Evolutionary conservation across 2,797 vertebrate genomes (phyloP), one percentile per base, ranked within the genome.

Genomic region (Lophius americanus): DNA sequence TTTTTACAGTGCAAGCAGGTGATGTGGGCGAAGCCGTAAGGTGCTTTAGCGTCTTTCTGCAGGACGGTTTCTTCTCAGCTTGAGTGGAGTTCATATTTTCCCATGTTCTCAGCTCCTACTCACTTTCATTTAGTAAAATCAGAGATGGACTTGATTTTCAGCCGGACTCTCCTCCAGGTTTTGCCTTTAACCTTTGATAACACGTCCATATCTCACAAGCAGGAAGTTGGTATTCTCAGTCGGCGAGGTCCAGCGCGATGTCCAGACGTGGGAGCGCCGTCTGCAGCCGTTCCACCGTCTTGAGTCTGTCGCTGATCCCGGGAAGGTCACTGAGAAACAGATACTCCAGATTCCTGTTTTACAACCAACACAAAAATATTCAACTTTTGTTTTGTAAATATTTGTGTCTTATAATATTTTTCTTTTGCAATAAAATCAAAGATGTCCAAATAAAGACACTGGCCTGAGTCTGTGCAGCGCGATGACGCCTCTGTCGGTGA

Each of bases 261-360:
- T 94, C 81, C 68, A 98, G 89, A 14, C 88, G 91, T 2, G 97
- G 95, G 61, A 96, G 91, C 0, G 96, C 92, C 11, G 87, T 93
- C 89, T 92, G 90, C 35, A 99, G 92, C 73, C 92, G 47, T 2
- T 85, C 81, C 9, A 81, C 66, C 0, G 95, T 95, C 1, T 14
- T 88, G 65, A 95, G 88, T 83, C 89, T 96, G 76, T 98, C 85
- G 83, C 48, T 93, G 78, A 99, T 64, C 54, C 94, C 95, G 3
- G 97, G 98, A 47, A 99, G 96, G 78, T 99, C 97, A 10, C 95
- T 94, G 88, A 99, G 93, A 63, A 95, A 94, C 85, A 99, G 92
- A 83, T 93, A 91, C 76, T 96, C 89, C 87, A 99, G 92, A 52
- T 95, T 98, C 89, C 98, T 99, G 70, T n/a, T 82, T 6, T 23